A percentile compares a stretch with the other conserved stretches of the same genome.
Conservation (phyloP, 1,140 invertebrate genomes). For the Caligus rogercresseyi region DNA sequence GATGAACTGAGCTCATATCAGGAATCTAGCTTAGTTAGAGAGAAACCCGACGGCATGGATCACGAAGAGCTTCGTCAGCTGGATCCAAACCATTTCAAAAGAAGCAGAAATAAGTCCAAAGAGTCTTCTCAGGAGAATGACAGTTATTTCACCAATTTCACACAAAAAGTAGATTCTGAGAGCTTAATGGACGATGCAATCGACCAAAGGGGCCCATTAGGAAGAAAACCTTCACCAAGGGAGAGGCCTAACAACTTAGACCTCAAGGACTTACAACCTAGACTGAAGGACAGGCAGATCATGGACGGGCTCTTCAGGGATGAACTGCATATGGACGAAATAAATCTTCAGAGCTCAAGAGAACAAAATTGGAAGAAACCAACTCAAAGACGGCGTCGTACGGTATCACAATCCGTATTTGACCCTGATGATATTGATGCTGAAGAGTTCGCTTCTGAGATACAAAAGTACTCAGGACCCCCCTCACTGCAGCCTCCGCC, state of each 20-base stretch:
- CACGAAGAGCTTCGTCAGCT: neutral
- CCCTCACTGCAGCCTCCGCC: neutral
- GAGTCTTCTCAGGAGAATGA: neutral
- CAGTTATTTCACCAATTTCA: neutral
- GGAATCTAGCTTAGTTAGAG: neutral
- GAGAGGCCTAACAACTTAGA: neutral
- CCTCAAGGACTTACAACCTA: neutral
- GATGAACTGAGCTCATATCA: neutral
- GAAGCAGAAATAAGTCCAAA: neutral
- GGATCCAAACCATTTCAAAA: neutral
- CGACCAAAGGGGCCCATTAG: too few relatives aligned
- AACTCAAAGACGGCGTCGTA: neutral
- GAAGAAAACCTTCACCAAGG: neutral
- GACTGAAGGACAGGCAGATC: neutral
- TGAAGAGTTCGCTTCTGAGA: neutral
- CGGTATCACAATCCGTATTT: neutral
- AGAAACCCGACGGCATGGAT: neutral
- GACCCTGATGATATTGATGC: neutral
- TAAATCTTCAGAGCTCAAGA: neutral
- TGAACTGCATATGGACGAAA: neutral
- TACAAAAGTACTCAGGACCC: neutral
- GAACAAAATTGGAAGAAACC: neutral
- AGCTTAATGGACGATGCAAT: too few relatives aligned
- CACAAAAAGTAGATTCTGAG: neutral
- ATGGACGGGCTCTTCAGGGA: neutral